phyloP scores from a whole-genome alignment of 2,888 invertebrate species.

The Marronus borbonicus region DNA sequence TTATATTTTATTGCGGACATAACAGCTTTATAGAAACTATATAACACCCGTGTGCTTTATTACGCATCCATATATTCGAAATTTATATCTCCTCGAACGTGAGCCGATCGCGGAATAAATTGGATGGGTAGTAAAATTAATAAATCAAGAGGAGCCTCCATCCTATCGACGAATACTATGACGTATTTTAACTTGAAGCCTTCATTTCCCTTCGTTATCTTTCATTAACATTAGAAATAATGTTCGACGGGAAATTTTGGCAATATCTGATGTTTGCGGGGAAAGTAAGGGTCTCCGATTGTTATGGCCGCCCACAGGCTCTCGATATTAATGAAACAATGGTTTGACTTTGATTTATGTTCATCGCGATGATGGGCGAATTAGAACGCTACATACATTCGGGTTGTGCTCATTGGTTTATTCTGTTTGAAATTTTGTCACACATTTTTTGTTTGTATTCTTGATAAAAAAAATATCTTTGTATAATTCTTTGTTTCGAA shows the following conservation, averaged over 20 bases:
- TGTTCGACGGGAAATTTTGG: slow-evolving; percentile 37
- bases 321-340: slow-evolving; percentile 39
- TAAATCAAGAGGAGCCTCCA: slow-evolving; percentile 7
- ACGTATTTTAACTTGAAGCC: slow-evolving; percentile 41
- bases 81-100: background rate
- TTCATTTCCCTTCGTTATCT: slow-evolving; percentile 42
- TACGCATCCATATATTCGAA: background rate
- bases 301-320: background rate
- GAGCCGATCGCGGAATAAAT: background rate
- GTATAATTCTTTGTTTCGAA: no score
- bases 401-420: background rate
- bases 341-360: slow-evolving; percentile 28
- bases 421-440: background rate
- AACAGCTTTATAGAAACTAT: background rate
- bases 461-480: no score
- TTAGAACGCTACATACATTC: background rate
- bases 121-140: slow-evolving; percentile 22
- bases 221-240: slow-evolving; percentile 47
- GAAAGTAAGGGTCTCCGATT: slow-evolving; percentile 10
- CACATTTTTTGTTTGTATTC: background rate
- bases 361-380: slow-evolving; percentile 7
- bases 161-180: slow-evolving; percentile 18
- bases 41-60: background rate
- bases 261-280: slow-evolving; percentile 15
- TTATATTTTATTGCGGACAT: background rate